Evolutionary conservation across 2,888 invertebrate species (phyloP).

Genomic region (Listrodromus nycthemerus): DNA sequence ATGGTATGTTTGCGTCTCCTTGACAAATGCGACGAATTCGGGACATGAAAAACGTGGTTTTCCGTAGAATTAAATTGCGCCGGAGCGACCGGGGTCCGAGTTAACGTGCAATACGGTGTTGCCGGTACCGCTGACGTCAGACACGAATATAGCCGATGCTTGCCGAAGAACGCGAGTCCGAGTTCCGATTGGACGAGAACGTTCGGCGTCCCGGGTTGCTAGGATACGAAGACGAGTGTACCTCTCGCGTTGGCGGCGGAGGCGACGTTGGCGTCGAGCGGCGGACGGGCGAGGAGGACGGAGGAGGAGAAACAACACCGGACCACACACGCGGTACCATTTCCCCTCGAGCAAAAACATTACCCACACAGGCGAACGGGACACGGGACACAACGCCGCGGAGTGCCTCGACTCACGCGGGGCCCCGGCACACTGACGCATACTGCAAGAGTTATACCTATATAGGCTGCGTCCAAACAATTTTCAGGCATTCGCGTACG

Average conservation of each 20-base stretch:
- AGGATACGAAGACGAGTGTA: conserved; percentile 76
- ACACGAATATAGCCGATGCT: conserved; percentile 74
- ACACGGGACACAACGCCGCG: conserved; percentile 63
- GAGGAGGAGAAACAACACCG: conserved; percentile 70
- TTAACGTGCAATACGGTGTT: conserved; percentile 69
- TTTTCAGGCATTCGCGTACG: conserved; percentile 19
- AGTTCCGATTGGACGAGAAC: conserved; percentile 70
- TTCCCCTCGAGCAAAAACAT: conserved; percentile 83
- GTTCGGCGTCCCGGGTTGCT: conserved; percentile 81
- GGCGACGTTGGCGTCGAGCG: conserved; percentile 62
- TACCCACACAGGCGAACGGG: conserved; percentile 75
- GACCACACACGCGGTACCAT: conserved; percentile 84
- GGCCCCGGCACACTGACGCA: conserved; percentile 5
- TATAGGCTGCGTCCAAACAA: conserved; percentile 2
- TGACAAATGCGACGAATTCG: background rate
- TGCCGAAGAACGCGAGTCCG: conserved; percentile 72
- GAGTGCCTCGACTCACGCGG: conserved; percentile 38
- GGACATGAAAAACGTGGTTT: background rate
- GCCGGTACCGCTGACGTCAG: conserved; percentile 77
- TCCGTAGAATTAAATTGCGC: background rate
- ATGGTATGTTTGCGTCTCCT: background rate
- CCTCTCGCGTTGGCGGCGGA: conserved; percentile 38
- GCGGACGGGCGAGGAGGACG: conserved; percentile 53
- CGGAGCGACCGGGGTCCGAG: conserved; percentile 36
- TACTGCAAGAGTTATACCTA: conserved; percentile 9